Evolutionary conservation across 2,113 vertebrate genomes (phyloP), one percentile per base, ranked within the genome.

Genomic region (Pagrus major): DNA sequence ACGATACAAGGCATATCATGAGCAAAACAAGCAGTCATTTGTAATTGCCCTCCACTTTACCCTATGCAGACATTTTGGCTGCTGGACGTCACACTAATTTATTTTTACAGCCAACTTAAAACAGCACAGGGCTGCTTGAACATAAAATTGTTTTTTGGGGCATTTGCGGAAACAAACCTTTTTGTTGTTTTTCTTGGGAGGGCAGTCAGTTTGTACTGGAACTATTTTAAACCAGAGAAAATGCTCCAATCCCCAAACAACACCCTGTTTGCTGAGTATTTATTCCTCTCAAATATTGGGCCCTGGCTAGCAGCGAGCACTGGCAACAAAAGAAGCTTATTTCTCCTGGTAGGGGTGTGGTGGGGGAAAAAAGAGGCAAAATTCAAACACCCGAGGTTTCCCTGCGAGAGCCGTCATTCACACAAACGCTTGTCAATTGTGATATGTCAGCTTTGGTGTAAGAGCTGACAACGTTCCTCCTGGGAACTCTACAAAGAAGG

Each of bases 381-480:
- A 20, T 46, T 61, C 66, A 12, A 31, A 73, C 60, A 20, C 44
- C 56, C 6, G 54, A 27, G 9, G 15, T 76, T 70, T 77, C 46
- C 33, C 68, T 27, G n/a, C 7, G 42, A 75, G 55, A 76, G 63
- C 61, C 6, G 5, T 68, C 83, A 74, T 56, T 81, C 77, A 67
- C 39, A 69, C 63, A 80, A 46, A 76, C 4, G 7, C 59, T 63
- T 70, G 66, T 76, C 80, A 80, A 5, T 3, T 21, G 39, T 44
- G 71, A 84, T 76, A 5, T 27, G 54, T 82, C 66, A 59, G 49
- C 54, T 9, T 15, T 21, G 41, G 9, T 33, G 29, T 60, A 23
- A 60, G 39, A 66, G 67, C 42, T 85, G 71, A 68, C 78, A 76
- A 20, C 9, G 71, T 21, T 64, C 64, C 79, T 71, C 59, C 1